Evolutionary conservation across 2,888 invertebrate species (phyloP), one percentile per base, ranked within the genome.

Genomic region (Ectemnius lituratus): DNA sequence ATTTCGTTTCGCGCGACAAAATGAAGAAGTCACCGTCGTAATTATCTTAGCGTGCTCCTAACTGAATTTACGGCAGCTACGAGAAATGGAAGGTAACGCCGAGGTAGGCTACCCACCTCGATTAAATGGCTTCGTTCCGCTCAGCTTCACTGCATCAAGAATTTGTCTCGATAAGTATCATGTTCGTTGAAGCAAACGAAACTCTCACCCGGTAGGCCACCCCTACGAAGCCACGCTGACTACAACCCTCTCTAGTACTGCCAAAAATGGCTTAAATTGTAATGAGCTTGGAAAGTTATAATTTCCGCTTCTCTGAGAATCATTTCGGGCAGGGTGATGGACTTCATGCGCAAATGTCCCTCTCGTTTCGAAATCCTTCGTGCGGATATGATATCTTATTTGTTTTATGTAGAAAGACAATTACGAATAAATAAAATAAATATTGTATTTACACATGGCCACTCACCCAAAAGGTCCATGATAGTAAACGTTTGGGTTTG

Each of bases 241-340:
- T 62, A 23, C 49, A 56, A 58, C 58, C 47, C 61, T 63, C 20
- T 52, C 60, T 14, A 37, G 13, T 3, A 20, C 11, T 14, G n/a
- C 45, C 3, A 20, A 20, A 63, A 14, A 65, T 65, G 73, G 72
- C 62, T 73, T 61, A 45, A 58, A 67, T 71, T 75, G 66, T 77
- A 82, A 82, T 73, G 73, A 81, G 75, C 71, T 71, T 67, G 64
- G 72, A 59, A 61, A 70, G 67, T 62, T 59, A n/a, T 37, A 47
- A 58, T 49, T 56, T 64, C 56, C 67, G 62, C 60, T 49, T 60
- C 57, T 59, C 23, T 63, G 45, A n/a, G 37, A 28, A n/a, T 16
- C 47, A 14, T 13, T 67, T 71, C 62, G 52, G 52, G 66, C 47
- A 46, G 62, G 66, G 64, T 37, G 4, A 61, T 60, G 46, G 61